Conservation (phyloP, 35 echinoderm and acorn worm genomes). For the Patiria miniata region DNA sequence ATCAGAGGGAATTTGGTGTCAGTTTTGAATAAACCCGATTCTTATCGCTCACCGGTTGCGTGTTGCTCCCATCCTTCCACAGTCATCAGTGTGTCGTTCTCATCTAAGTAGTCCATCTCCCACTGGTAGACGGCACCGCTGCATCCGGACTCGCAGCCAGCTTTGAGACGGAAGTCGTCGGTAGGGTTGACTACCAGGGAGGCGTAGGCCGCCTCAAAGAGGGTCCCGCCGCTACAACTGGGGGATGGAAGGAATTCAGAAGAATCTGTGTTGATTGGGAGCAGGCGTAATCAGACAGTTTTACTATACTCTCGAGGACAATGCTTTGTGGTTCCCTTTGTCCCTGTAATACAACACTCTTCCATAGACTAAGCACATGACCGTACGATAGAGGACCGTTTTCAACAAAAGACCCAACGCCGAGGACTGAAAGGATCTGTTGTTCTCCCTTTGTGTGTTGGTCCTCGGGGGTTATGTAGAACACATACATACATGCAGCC, state of each 20-base stretch:
- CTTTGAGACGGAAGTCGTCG: slow-evolving; percentile 34
- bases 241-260: no score
- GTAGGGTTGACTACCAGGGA: slow-evolving; percentile 33
- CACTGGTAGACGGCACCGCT: neutral
- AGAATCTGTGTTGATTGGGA: neutral
- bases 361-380: no score
- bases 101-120: slow-evolving; percentile 14
- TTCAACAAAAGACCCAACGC: no score
- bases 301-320: neutral
- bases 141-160: slow-evolving; percentile 6
- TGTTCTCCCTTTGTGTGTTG: no score
- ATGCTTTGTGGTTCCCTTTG: no score
- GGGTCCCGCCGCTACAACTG: slow-evolving; percentile 38
- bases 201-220: slow-evolving; percentile 7
- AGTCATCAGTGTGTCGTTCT: neutral
- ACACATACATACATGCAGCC: no score
- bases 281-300: neutral
- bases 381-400: no score
- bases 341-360: no score
- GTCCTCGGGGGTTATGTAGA: no score
- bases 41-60: slow-evolving; percentile 37
- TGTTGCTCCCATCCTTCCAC: neutral
- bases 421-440: no score
- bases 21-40: no score
- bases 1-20: no score